phyloP scores from a whole-genome alignment of 2,888 invertebrate genomes.

The Dolichomitus sp. region DNA sequence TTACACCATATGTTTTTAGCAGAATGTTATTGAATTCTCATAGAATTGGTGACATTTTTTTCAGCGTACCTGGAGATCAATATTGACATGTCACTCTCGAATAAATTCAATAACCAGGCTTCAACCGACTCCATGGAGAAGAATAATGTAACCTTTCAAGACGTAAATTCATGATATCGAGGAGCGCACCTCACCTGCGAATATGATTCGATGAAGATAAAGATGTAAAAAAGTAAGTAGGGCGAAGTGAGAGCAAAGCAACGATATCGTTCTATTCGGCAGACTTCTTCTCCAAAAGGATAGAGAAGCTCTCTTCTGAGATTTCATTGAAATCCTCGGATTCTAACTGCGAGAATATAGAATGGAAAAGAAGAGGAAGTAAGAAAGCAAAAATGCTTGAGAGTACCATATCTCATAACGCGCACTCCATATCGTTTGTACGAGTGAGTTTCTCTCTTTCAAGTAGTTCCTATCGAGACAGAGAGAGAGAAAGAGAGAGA shows the following conservation, averaged over 20 bases:
- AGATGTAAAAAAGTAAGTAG: constrained; percentile 27
- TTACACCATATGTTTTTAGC: background rate
- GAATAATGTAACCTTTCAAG: constrained; percentile 33
- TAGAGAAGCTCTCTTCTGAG: constrained; percentile 33
- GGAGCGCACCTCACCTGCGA: constrained; percentile 36
- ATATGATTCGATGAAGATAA: constrained; percentile 53
- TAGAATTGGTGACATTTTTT: background rate
- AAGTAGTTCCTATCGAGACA: constrained; percentile 26
- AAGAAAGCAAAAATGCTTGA: constrained; percentile 35
- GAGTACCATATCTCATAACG: constrained; percentile 44
- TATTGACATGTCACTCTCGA: constrained; percentile 12
- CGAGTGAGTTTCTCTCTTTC: constrained; percentile 38
- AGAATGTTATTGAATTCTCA: background rate
- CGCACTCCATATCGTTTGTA: constrained; percentile 51
- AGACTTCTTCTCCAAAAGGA: background rate
- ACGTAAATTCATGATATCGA: constrained; percentile 59
- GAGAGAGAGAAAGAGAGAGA: background rate
- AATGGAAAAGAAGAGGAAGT: constrained; percentile 34
- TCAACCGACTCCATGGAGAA: background rate
- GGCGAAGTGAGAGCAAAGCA: constrained; percentile 30
- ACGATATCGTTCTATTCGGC: constrained; percentile 19
- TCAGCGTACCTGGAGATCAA: constrained; percentile 9
- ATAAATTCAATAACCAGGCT: constrained; percentile 21
- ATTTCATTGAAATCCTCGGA: constrained; percentile 47
- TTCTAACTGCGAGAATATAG: constrained; percentile 44